phyloP scores from a whole-genome alignment of 2,888 invertebrate genomes.

The Halictus quadricinctus region DNA sequence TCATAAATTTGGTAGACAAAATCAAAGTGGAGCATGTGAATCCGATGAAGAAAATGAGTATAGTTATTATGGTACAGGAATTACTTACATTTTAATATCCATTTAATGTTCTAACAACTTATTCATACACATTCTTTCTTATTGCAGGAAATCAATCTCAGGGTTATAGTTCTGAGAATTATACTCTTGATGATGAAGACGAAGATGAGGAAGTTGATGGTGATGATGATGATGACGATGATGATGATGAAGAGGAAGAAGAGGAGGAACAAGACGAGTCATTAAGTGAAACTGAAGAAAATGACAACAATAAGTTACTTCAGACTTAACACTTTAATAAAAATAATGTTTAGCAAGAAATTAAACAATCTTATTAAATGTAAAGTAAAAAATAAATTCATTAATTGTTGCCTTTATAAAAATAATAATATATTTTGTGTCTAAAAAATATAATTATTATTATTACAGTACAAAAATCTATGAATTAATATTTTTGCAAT shows the following conservation, averaged over 20 bases:
- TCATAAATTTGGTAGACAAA: constrained; percentile 95
- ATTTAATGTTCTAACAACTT: neutral
- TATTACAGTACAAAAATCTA: neutral
- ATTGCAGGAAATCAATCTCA: constrained; percentile 71
- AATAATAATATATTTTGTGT: constrained; percentile 4
- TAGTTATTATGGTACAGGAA: constrained; percentile 81
- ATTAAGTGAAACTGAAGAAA: constrained; percentile 53
- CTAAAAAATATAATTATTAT: neutral
- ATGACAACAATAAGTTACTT: constrained; percentile 31
- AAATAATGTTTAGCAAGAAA: constrained; percentile 38
- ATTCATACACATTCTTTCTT: neutral
- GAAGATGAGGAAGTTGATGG: constrained; percentile 84
- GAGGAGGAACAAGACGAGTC: constrained; percentile 50
- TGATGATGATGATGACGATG: constrained; percentile 83
- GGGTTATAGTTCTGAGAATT: constrained; percentile 56
- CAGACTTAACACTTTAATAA: constrained; percentile 31
- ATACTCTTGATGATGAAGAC: constrained; percentile 76
- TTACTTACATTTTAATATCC: constrained; percentile 11
- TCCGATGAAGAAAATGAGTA: constrained; percentile 87
- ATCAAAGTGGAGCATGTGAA: constrained; percentile 85
- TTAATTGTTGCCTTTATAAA: constrained; percentile 28
- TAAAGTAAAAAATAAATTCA: constrained; percentile 38
- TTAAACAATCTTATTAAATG: constrained; percentile 18
- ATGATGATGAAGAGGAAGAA: constrained; percentile 80
- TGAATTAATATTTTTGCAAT: neutral